Conservation (phyloP, 1,140 invertebrate genomes). For the Calliphora vicina region DNA sequence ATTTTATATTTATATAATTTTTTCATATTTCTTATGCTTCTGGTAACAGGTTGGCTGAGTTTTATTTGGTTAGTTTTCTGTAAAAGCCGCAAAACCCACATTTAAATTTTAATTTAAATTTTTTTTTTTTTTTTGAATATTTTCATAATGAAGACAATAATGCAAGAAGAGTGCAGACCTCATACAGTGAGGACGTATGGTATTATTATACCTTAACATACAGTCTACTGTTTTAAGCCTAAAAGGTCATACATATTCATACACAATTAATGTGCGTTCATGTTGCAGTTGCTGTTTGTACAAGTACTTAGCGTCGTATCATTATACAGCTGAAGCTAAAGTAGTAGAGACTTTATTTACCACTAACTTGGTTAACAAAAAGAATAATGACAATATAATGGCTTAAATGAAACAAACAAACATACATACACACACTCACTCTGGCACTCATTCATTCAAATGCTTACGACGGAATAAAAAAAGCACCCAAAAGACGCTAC, state of each 20-base stretch:
- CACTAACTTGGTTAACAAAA: conserved; percentile 19
- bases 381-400: conserved; percentile 32
- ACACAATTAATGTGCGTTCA: conserved; percentile 22
- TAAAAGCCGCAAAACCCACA: background rate
- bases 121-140: too few species aligned
- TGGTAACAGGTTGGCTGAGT: conserved; percentile 1
- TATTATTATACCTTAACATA: background rate
- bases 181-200: too few species aligned
- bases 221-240: background rate
- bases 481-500: background rate
- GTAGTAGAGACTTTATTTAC: background rate
- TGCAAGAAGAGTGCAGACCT: background rate
- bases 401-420: conserved; percentile 11
- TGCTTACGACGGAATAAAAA: background rate
- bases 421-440: too few species aligned
- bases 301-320: too few species aligned
- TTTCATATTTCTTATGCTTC: background rate
- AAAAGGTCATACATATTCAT: conserved; percentile 23
- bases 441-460: too few species aligned
- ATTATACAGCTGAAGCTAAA: background rate
- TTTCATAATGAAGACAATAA: background rate
- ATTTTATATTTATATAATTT: background rate
- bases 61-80: background rate
- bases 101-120: background rate
- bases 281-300: background rate